Percentiles rank a stretch among this genome's conserved stretches.
Evolutionary conservation across 1,140 invertebrate species (phyloP).

Genomic region (Rhynchophorus ferrugineus): DNA sequence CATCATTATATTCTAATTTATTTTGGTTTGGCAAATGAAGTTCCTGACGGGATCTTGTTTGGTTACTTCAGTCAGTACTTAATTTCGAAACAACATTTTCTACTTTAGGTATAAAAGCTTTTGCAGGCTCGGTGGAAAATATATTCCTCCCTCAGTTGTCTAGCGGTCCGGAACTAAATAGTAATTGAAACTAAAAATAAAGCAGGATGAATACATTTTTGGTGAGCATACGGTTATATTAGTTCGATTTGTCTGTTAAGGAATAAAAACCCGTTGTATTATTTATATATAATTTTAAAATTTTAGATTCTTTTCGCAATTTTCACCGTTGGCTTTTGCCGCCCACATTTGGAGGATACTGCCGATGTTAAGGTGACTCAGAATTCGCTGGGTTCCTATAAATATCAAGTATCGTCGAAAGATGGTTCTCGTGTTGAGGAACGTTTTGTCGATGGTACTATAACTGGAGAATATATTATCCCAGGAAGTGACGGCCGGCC

Average conservation of each 20-base stretch:
- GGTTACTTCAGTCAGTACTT: not conserved
- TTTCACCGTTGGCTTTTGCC: no score
- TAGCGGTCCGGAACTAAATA: not conserved
- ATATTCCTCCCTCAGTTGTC: conserved; percentile 1
- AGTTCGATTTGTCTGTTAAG: no score
- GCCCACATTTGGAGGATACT: conserved; percentile 7
- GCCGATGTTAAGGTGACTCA: conserved; percentile 14
- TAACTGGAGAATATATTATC: conserved; percentile 15
- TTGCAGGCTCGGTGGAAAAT: not conserved
- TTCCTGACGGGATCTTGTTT: not conserved
- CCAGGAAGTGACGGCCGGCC: not conserved
- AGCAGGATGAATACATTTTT: not conserved
- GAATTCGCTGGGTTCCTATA: conserved; percentile 14
- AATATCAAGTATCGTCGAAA: conserved; percentile 1
- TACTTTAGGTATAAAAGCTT: conserved; percentile 8
- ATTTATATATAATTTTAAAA: no score
- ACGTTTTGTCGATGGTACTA: conserved; percentile 14
- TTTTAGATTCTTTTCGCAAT: no score
- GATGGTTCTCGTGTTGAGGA: conserved; percentile 9
- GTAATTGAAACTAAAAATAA: no score
- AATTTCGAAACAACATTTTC: conserved; percentile 7
- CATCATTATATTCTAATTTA: conserved; percentile 6
- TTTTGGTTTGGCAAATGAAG: not conserved
- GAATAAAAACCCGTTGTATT: no score
- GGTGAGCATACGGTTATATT: no score